Evolutionary conservation across 1,140 invertebrate species (phyloP), one percentile per base, ranked within the genome.

Genomic region (Neotoxoptera formosana): DNA sequence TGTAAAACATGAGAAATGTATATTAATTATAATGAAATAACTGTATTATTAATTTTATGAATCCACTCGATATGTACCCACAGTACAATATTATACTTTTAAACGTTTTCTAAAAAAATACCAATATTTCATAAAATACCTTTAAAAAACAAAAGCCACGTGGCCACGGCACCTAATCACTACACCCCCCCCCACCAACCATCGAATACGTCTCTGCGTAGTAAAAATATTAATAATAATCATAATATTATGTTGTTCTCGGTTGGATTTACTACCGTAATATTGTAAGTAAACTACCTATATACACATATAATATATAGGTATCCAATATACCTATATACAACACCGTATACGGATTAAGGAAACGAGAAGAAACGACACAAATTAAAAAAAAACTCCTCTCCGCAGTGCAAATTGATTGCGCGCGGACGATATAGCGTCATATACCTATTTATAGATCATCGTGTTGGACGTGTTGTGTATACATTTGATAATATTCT

Each of bases 371-470:
- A 30, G 60, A 67, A 67, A 67, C 14, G 11, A 67, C 11, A n/a
- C 30, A 30, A 30, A n/a, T 67, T 67, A 30, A 0, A 4, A 30
- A 67, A 67, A 67, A 67, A 67, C 30, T 67, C 25, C 0, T 67
- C 30, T 67, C 30, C 60, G 60, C 60, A n/a, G 60, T 67, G 60
- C 30, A n/a, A 67, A 67, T 67, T 25, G 60, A 67, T 67, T 67
- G 30, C 30, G 9, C 60, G 9, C 30, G 30, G 11, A 67, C 30
- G 30, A 67, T 67, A 67, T 67, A n/a, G 60, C 60, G 60, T 67
- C 60, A 67, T n/a, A 67, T 67, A 67, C 11, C 60, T 76, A 76
- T n/a, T 76, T n/a, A 76, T 76, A 76, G 60, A n/a, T 76, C 60
- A 76, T n/a, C 51, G 51, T 53, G 51, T 14, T 48, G 47, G 7